These are phyloP conservation scores for Diprion similis DNA, from an alignment of 1,140 invertebrate species.

Conservation along the genomic window DNA sequence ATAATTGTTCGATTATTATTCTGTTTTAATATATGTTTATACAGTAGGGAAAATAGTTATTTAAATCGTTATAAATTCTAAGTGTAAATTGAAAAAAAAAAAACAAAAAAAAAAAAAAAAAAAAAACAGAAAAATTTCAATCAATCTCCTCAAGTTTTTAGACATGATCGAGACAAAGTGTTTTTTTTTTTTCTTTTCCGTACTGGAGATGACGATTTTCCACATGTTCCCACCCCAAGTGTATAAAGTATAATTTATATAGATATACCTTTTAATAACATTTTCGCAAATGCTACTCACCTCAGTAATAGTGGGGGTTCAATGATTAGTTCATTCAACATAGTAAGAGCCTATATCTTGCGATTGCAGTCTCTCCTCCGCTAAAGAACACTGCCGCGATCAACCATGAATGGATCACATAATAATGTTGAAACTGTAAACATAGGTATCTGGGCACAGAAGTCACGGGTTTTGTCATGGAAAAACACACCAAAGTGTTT, in stretches of 20 bases:
- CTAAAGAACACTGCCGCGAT: slow-evolving; percentile 41
- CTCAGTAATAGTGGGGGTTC: slow-evolving; percentile 47
- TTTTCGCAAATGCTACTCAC: slow-evolving; percentile 57
- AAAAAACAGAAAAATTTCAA: slow-evolving; percentile 1
- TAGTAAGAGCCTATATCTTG: slow-evolving; percentile 56
- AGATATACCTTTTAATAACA: slow-evolving; percentile 48
- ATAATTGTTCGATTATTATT: no score
- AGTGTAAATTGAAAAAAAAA: not conserved
- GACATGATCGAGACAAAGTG: not conserved
- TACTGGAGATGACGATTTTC: not conserved
- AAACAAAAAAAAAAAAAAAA: slow-evolving; percentile 20
- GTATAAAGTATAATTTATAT: not conserved
- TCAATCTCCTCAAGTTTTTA: not conserved
- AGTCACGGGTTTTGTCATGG: no score
- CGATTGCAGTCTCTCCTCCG: slow-evolving; percentile 57
- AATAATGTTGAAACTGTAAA: slow-evolving; percentile 42
- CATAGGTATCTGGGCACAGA: slow-evolving; percentile 20
- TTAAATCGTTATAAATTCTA: not conserved
- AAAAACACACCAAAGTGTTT: no score
- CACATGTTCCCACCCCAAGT: slow-evolving; percentile 39
- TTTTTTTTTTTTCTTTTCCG: not conserved
- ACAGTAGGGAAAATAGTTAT: not conserved
- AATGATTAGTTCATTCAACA: slow-evolving; percentile 57
- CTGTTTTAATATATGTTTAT: no score
- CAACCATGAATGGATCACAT: slow-evolving; percentile 44